Base-by-base conservation (phyloP, 2,113 vertebrate genomes). In the Eublepharis macularius region DNA sequence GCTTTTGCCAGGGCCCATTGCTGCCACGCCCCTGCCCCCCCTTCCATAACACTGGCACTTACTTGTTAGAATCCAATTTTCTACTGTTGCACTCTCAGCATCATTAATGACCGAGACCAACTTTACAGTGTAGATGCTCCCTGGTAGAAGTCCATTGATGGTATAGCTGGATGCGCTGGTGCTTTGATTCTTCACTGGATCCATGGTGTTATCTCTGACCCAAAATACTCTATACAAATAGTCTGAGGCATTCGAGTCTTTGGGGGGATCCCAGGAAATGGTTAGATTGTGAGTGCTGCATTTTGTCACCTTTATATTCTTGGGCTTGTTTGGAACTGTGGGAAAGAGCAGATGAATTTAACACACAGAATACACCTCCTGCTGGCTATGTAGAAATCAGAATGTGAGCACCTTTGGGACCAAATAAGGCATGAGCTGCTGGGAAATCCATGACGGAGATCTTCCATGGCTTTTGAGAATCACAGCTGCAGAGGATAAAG, bases 301-400 rank as follows among this genome's bases (percentile, higher is more conserved):
- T 4, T 8, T 81, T 39, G 1, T 24, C 16, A 34, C 21, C 1
- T 41, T 86, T 47, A 94, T 80, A 1, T 76, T 60, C 3, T 0
- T 70, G 54, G 93, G 90, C 17, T 65, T 14, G 0, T 9, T 91
- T 66, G 92, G 92, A 43, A 74, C 93, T 94, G 80, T 16, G 43
- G 66, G 26, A 70, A 45, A 75, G 47, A 47, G 24, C 34, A 83
- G n/a, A 65, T 17, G 34, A 49, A 4, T 14, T 34, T 63, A 63
- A 9, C 57, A 9, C 24, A 70, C 0, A 19, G 43, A 14, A 60
- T 24, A 60, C 16, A 4, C 1, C 36, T 13, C 17, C 43, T 14
- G 34, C 4, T 6, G 45, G 14, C 43, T 19, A 11, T 34, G 79
- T 5, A 8, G 32, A 79, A 43, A 36, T 32, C n/a, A 16, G 49